These are phyloP conservation scores for Ceratothoa steindachneri DNA, from an alignment of 2,888 invertebrate genomes.

Conservation along the genomic window DNA sequence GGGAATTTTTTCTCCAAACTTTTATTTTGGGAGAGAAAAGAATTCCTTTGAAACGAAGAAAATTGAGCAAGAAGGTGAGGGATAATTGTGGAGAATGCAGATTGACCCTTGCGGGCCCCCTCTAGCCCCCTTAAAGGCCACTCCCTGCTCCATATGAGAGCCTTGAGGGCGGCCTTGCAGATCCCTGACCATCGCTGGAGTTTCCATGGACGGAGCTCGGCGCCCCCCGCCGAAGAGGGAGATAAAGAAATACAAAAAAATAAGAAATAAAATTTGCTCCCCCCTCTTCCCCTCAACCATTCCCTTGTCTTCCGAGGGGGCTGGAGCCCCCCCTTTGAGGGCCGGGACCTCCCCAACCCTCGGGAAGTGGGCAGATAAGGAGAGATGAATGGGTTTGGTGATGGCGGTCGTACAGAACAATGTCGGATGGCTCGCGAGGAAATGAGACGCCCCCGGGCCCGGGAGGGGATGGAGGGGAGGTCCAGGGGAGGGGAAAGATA, in stretches of 20 bases:
- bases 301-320: too few relatives aligned
- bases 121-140: constrained; percentile 6
- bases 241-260: too few relatives aligned
- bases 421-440: constrained; percentile 11
- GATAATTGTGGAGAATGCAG: not conserved
- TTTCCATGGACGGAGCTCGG: too few relatives aligned
- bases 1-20: not conserved
- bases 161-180: too few relatives aligned
- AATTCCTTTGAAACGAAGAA: not conserved
- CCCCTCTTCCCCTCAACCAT: too few relatives aligned
- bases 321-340: too few relatives aligned
- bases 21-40: not conserved
- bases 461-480: not conserved
- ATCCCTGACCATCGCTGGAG: too few relatives aligned
- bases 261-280: too few relatives aligned
- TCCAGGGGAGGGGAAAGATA: not conserved
- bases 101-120: constrained; percentile 4
- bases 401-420: constrained; percentile 13
- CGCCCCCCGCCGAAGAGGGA: too few relatives aligned
- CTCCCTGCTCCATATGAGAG: too few relatives aligned
- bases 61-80: not conserved
- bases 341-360: not conserved
- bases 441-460: not conserved
- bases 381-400: constrained; percentile 12
- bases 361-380: constrained; percentile 7